Evolutionary conservation across 92 coral and sea anemone species (phyloP).

Genomic region (Umimayanthus kanabou): DNA sequence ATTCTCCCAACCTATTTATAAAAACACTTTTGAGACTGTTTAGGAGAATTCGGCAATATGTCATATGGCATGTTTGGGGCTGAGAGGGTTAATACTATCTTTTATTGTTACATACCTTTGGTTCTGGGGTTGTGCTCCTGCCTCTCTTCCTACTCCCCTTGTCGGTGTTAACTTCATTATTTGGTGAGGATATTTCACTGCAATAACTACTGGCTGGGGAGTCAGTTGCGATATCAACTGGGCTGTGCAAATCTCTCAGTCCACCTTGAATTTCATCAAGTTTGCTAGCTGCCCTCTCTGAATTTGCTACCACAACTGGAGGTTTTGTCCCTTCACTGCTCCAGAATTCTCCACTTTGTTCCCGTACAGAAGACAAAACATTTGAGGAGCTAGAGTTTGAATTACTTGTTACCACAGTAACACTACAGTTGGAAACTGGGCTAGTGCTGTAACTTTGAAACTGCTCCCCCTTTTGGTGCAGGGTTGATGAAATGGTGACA

Average conservation of each 20-base stretch:
- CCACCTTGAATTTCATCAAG: not conserved
- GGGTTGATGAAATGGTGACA: not conserved
- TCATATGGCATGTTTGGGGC: no score
- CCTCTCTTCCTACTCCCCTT: not conserved
- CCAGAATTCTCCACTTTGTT: not conserved
- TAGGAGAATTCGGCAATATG: no score
- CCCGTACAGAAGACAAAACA: not conserved
- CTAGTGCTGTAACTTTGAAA: not conserved
- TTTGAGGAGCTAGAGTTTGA: not conserved
- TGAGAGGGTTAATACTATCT: no score
- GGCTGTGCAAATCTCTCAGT: slow-evolving; percentile 3
- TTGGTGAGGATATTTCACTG: slow-evolving; percentile 27
- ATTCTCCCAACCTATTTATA: no score
- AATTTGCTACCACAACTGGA: not conserved
- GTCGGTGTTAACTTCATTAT: not conserved
- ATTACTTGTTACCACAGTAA: not conserved
- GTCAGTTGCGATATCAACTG: slow-evolving; percentile 19
- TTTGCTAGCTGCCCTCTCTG: slow-evolving; percentile 11
- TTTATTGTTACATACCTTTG: slow-evolving; percentile 3
- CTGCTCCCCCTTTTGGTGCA: not conserved
- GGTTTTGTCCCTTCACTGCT: not conserved
- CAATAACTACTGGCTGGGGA: slow-evolving; percentile 42
- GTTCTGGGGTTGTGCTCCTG: slow-evolving; percentile 25
- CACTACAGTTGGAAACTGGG: not conserved
- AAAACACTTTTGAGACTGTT: no score